Evolutionary conservation across 2,797 vertebrate genomes (phyloP).

Genomic region (Enteromius thamalakanensis): DNA sequence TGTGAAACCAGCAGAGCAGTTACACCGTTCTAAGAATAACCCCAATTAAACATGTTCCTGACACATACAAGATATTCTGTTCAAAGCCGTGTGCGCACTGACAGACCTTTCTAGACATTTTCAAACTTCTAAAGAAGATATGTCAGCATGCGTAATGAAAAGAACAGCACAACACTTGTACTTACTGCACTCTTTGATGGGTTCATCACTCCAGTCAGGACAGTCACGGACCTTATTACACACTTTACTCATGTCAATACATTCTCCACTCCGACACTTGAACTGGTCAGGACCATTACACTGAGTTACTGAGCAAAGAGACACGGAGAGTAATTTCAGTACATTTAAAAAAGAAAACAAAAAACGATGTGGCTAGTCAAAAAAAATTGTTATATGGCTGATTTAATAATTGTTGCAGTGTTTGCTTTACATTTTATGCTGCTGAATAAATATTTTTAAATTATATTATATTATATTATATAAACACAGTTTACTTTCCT

Average conservation of each 20-base stretch:
- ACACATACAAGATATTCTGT: background rate
- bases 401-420: background rate
- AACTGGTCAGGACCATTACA: conserved; percentile 94
- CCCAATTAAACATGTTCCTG: background rate
- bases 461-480: background rate
- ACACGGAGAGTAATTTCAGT: background rate
- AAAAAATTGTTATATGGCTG: background rate
- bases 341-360: background rate
- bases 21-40: background rate
- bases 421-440: background rate
- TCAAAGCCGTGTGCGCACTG: background rate
- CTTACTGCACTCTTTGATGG: conserved; percentile 95
- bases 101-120: background rate
- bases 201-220: conserved; percentile 96
- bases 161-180: conserved; percentile 49
- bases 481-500: background rate
- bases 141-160: background rate
- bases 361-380: background rate
- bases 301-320: conserved; percentile 81
- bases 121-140: background rate
- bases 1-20: background rate
- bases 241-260: conserved; percentile 92
- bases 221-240: conserved; percentile 94
- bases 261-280: conserved; percentile 95
- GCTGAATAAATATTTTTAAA: background rate